Base-by-base conservation (phyloP, 2,888 invertebrate species). In the Apodemia duryi region DNA sequence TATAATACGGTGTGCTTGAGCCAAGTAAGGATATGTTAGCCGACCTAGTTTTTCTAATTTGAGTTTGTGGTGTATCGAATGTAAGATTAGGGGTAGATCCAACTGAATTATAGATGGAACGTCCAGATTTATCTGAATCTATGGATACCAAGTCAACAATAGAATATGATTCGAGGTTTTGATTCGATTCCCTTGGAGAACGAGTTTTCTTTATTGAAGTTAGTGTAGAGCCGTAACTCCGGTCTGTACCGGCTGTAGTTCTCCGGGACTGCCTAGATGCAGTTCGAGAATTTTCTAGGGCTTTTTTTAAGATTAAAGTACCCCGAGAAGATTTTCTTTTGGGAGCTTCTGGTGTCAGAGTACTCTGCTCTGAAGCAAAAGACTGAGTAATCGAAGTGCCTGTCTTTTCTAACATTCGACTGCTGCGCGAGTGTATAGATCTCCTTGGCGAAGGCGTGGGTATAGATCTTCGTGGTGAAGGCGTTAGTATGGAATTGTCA, bases 61-160 rank as follows among this genome's bases (percentile, higher is more conserved):
- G 54, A 54, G 54, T n/a, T 28, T 63, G 35, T 13, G 63, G 41
- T 54, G 63, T 54, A 0, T 75, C 81, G 63, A 78, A 85, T 0
- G 74, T 61, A 0, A 69, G 63, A 0, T 69, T 65, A 5, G 76
- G 75, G 28, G 69, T 72, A 0, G 86, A 83, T 1, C 71, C 79
- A 0, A 76, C 79, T 0, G 88, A 87, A 35, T 77, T 72, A 64
- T 90, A 88, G 2, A 81, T 72, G 0, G 89, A 85, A 1, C 61
- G 41, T 0, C 73, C 63, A 0, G 79, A 75, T 41, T 68, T 69
- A 7, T 68, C 70, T 1, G 86, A 79, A 62, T 85, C 84, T 0
- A 79, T 63, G 0, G 89, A 88, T 0, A 90, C 84, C 6, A 90
- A 71, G 67, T 91, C 90, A 0, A 90, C 88, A 2, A 89, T 82